A percentile compares a stretch with the other conserved stretches of the same genome.
These are phyloP conservation scores for Brenthis hecate DNA, from an alignment of 2,888 invertebrate species.

Conservation along the genomic window DNA sequence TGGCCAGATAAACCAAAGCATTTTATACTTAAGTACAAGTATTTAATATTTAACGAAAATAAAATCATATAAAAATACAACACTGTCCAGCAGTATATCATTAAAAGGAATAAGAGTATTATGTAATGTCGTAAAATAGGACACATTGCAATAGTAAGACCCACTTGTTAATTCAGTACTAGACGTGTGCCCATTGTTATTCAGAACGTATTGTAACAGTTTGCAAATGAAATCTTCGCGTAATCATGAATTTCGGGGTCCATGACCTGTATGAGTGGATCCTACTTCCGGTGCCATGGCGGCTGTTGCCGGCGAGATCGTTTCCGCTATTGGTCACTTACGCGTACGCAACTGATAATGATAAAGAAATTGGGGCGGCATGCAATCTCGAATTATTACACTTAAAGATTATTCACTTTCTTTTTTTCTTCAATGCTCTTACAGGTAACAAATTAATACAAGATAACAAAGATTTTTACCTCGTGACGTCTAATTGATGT, in stretches of 20 bases:
- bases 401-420: slow-evolving; percentile 22
- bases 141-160: slow-evolving; percentile 46
- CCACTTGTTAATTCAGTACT: slow-evolving; percentile 62
- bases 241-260: slow-evolving; percentile 60
- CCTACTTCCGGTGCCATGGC: slow-evolving; percentile 55
- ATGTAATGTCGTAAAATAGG: slow-evolving; percentile 34
- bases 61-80: neutral
- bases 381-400: slow-evolving; percentile 9
- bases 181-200: slow-evolving; percentile 60
- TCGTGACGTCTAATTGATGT: slow-evolving; percentile 4
- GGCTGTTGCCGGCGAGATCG: slow-evolving; percentile 57
- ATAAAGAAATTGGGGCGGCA: slow-evolving; percentile 44
- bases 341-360: slow-evolving; percentile 48
- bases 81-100: neutral
- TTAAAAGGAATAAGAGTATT: slow-evolving; percentile 19
- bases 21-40: neutral
- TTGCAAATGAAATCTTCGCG: slow-evolving; percentile 61
- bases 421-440: slow-evolving; percentile 1
- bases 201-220: slow-evolving; percentile 51
- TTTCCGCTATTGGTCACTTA: slow-evolving; percentile 57
- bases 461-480: neutral
- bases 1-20: too few relatives aligned
- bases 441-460: neutral
- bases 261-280: slow-evolving; percentile 60
- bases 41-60: neutral